Evolutionary conservation across 1,140 invertebrate genomes (phyloP).

Genomic region (Brachionus manjavacas): DNA sequence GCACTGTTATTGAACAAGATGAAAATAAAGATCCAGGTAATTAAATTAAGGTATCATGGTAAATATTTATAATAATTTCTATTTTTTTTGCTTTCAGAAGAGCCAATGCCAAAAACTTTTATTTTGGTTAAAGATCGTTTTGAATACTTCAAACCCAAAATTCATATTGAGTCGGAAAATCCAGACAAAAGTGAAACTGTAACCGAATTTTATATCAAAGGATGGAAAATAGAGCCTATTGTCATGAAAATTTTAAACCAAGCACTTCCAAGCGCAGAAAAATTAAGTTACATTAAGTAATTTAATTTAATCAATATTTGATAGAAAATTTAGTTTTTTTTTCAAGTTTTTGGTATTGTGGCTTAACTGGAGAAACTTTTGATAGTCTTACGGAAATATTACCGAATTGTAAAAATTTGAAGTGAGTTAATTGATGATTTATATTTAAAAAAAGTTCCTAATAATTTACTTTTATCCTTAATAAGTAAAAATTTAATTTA

Average conservation of each 20-base stretch:
- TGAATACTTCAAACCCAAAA: slow-evolving; percentile 54
- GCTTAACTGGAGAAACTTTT: slow-evolving; percentile 50
- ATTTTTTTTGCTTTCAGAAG: slow-evolving; percentile 32
- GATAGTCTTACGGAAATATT: slow-evolving; percentile 49
- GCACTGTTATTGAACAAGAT: slow-evolving; percentile 17
- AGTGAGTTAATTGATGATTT: slow-evolving; percentile 45
- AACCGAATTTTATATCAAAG: slow-evolving; percentile 54
- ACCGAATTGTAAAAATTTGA: slow-evolving; percentile 50
- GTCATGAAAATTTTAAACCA: slow-evolving; percentile 54
- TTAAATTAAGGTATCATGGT: neutral
- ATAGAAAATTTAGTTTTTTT: slow-evolving; percentile 30
- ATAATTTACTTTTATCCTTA: no score
- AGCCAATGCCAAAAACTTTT: slow-evolving; percentile 54
- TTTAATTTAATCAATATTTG: neutral
- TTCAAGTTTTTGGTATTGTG: slow-evolving; percentile 55
- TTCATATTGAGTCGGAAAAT: slow-evolving; percentile 56
- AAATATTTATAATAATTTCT: neutral
- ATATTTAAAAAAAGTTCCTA: neutral
- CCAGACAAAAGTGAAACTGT: slow-evolving; percentile 55
- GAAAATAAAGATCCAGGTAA: slow-evolving; percentile 19
- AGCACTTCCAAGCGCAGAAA: slow-evolving; percentile 51
- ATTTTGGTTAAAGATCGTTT: slow-evolving; percentile 51
- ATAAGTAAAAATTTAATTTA: no score
- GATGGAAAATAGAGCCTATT: slow-evolving; percentile 53
- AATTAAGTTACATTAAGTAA: slow-evolving; percentile 53